Conservation (phyloP, 2,888 invertebrate genomes). For the Morpho deidamia region DNA sequence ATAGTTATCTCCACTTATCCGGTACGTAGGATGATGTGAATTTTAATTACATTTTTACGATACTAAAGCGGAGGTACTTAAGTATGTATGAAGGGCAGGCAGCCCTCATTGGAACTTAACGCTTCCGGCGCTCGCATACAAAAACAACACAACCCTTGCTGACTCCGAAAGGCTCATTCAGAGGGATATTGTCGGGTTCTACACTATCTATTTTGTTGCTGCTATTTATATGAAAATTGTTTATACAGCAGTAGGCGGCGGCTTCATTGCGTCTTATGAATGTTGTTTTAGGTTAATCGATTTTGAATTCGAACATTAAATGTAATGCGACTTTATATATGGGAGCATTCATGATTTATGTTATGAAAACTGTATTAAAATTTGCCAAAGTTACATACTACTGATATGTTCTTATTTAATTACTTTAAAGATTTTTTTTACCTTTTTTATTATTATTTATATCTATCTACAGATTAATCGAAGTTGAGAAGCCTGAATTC, state of each 20-base stretch:
- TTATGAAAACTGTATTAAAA: no score
- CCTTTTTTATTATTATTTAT: no score
- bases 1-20: constrained; percentile 21
- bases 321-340: constrained; percentile 1
- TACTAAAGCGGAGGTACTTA: constrained; percentile 57
- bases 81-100: constrained; percentile 63
- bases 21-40: constrained; percentile 48
- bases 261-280: constrained; percentile 11
- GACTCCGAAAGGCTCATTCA: constrained; percentile 45
- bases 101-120: constrained; percentile 47
- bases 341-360: no score
- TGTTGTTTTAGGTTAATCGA: constrained; percentile 15
- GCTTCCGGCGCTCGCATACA: constrained; percentile 58
- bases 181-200: constrained; percentile 26
- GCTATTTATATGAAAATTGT: constrained; percentile 27
- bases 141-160: constrained; percentile 56
- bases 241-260: constrained; percentile 16
- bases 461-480: no score
- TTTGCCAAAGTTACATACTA: no score
- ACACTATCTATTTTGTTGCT: constrained; percentile 28
- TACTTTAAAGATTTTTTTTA: no score
- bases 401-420: no score
- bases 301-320: constrained; percentile 1
- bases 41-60: constrained; percentile 75
- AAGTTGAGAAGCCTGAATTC: no score